A percentile compares a stretch with the other conserved stretches of the same genome.
These are phyloP conservation scores for Tenthredo notha DNA, from an alignment of 2,888 invertebrate species.

Conservation along the genomic window DNA sequence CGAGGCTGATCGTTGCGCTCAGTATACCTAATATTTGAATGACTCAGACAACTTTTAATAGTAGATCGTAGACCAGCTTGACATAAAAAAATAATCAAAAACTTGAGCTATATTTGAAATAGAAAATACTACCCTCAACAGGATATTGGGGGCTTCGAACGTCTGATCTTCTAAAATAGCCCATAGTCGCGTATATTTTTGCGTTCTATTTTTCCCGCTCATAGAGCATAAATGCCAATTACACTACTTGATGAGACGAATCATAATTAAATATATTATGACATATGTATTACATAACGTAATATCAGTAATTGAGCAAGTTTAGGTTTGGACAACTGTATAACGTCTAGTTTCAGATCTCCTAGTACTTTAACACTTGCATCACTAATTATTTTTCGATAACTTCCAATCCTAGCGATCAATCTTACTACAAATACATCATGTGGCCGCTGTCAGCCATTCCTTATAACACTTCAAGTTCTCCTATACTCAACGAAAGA, in stretches of 20 bases:
- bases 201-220: neutral
- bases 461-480: neutral
- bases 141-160: neutral
- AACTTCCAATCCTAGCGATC: neutral
- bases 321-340: neutral
- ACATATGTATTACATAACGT: neutral
- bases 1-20: neutral
- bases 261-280: slow-evolving; percentile 15
- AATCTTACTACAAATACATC: neutral
- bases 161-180: slow-evolving; percentile 15
- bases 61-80: neutral
- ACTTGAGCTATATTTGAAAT: neutral
- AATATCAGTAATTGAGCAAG: neutral
- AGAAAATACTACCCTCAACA: neutral
- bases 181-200: neutral
- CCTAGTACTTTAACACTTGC: neutral
- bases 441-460: neutral
- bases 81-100: neutral
- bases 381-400: neutral
- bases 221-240: neutral
- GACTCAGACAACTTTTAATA: neutral
- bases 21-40: neutral
- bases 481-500: neutral
- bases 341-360: neutral
- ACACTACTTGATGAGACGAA: neutral